Conservation (phyloP, 2,797 vertebrate species). For the Platyrinchus mystaceus region DNA sequence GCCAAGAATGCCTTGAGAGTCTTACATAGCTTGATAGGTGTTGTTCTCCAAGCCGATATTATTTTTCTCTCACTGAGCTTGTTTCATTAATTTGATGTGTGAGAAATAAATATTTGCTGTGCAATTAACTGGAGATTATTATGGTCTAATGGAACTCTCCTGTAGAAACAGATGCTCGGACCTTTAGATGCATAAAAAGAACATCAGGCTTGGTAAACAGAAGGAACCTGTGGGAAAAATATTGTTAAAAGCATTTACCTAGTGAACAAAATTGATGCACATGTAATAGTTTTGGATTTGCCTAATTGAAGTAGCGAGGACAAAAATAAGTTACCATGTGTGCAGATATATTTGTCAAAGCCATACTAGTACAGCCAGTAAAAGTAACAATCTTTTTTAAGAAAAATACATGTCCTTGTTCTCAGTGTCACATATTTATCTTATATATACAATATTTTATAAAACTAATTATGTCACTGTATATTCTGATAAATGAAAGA, state of each 20-base stretch:
- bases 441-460: background rate
- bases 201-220: background rate
- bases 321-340: background rate
- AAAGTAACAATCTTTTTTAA: background rate
- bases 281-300: slow-evolving; percentile 8
- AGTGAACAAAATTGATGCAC: background rate
- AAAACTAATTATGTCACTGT: background rate
- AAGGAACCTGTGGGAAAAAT: background rate
- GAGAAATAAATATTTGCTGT: slow-evolving; percentile 75
- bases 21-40: slow-evolving; percentile 12
- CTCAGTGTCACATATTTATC: background rate
- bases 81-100: slow-evolving; percentile 67
- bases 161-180: slow-evolving; percentile 41
- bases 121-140: slow-evolving; percentile 69
- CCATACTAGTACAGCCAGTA: background rate
- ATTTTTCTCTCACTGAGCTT: slow-evolving; percentile 46
- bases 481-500: background rate
- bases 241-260: slow-evolving; percentile 20
- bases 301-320: background rate
- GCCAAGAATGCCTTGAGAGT: slow-evolving; percentile 25
- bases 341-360: background rate
- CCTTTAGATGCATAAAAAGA: background rate
- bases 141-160: slow-evolving; percentile 35
- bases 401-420: background rate
- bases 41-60: slow-evolving; percentile 35